Evolutionary conservation across 2,797 vertebrate genomes (phyloP), one percentile per base, ranked within the genome.

Genomic region (Arnoldichthys spilopterus): DNA sequence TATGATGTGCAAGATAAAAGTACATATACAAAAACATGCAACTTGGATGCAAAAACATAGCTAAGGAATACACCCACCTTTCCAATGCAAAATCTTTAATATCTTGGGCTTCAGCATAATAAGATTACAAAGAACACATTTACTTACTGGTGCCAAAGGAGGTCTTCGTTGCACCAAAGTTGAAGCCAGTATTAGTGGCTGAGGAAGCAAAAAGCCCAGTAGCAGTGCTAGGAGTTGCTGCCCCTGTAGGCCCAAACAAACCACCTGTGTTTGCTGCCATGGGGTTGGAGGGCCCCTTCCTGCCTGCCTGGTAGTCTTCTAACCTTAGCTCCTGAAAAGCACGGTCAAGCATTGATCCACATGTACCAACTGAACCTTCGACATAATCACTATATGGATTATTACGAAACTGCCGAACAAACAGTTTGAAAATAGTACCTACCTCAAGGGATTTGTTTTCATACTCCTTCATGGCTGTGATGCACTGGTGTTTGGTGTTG

Each of bases 391-490:
- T 49, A 28, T 68, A 30, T 20, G 30, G 58, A 51, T 22, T 22
- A 24, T 7, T 18, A 59, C 7, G 64, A 22, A 43, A 70, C 15
- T 6, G 12, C 11, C 7, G 13, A 2, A 77, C 34, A 22, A n/a
- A 12, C 15, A 54, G 20, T 54, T 4, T 5, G 22, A 59, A 15
- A 51, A 73, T 54, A 5, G 30, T 32, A 78, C 94, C 88, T 72
- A 98, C 98, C 96, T 99, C 98, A 0, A 99, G 87, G 0, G 96
- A 98, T 63, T 99, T 98, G 92, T 96, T 98, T 86, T 98, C 97
- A 0, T 99, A 99, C 69, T 99, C 97, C 86, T 99, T 99, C 98
- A 99, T 99, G 74, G 98, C 98, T 1, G 97, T 99, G 86, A 99
- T 99, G 77, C 97, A 99, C 76, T 99, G 98, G 84, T 99, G 98